Evolutionary conservation across 1,140 invertebrate species (phyloP).

Genomic region (Asobara japonica): DNA sequence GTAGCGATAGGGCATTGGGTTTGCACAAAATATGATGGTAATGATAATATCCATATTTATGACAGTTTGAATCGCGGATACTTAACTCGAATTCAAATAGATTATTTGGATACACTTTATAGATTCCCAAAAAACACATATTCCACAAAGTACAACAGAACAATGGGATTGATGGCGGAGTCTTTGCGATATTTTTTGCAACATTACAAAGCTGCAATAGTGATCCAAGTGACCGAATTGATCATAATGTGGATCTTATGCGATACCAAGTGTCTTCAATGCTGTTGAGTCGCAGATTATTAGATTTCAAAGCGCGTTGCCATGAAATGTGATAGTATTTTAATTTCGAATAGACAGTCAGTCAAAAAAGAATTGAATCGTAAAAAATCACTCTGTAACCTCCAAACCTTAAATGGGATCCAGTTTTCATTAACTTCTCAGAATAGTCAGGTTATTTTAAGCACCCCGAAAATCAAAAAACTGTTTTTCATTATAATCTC

Average conservation of each 20-base stretch:
- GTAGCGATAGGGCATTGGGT: not conserved
- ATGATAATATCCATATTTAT: not conserved
- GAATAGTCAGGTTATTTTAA: too few species aligned
- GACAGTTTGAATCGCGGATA: not conserved
- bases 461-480: too few species aligned
- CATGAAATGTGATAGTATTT: too few species aligned
- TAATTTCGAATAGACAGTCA: too few species aligned
- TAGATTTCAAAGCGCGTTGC: too few species aligned
- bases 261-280: not conserved
- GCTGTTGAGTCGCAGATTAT: too few species aligned
- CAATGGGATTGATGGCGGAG: not conserved
- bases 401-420: too few species aligned
- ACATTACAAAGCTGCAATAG: not conserved
- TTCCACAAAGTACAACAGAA: not conserved
- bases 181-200: not conserved
- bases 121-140: not conserved
- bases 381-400: too few species aligned
- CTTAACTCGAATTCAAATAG: not conserved
- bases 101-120: not conserved
- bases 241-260: not conserved
- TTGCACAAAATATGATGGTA: not conserved
- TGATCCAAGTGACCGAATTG: not conserved
- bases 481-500: too few species aligned
- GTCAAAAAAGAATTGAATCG: too few species aligned
- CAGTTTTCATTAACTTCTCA: too few species aligned